Base-by-base conservation (phyloP, 1,140 invertebrate genomes). In the Lethocerus indicus region DNA sequence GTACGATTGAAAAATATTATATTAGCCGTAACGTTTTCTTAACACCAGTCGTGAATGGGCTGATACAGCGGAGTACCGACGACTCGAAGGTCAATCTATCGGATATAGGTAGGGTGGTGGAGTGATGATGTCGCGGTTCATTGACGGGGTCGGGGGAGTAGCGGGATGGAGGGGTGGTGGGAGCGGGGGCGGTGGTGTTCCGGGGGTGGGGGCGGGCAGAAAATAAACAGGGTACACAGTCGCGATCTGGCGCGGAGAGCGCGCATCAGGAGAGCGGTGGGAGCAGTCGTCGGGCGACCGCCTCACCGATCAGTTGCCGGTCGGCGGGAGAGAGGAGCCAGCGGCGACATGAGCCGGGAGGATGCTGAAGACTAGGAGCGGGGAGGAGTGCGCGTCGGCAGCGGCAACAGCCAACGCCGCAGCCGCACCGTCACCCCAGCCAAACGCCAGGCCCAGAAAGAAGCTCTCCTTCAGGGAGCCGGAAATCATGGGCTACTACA, bases 391-490 rank as follows among this genome's bases (percentile, higher is more conserved):
- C 27, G 25, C 28, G 7, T 25, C 24, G 29, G 24, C 39, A 13
- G 50, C 47, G 44, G 24, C 28, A 24, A 28, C 47, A 43, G 40
- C 42, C 29, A 5, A 26, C 29, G 35, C 45, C 24, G 13, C 40
- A n/a, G 21, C 13, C 12, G 24, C 16, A n/a, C 27, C 9, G 56
- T 58, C 53, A 57, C 56, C 46, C 53, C 63, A 51, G 57, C 73
- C 50, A 63, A 61, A 26, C 66, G 75, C 81, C 46, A 73, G 76
- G 54, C 83, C 84, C 0, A 68, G 83, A 21, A 89, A 88, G 63
- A 89, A 89, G 59, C 66, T 88, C 1, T 87, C 83, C 0, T 89
- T 88, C 60, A 75, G 83, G 48, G 83, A 87, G 58, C 85, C 85
- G 1, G 83, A 84, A 64, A 78, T 82, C n/a, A 69, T 78, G 50